Evolutionary conservation across 2,888 invertebrate genomes (phyloP).

Genomic region (Hirtodrosophila cameraria): DNA sequence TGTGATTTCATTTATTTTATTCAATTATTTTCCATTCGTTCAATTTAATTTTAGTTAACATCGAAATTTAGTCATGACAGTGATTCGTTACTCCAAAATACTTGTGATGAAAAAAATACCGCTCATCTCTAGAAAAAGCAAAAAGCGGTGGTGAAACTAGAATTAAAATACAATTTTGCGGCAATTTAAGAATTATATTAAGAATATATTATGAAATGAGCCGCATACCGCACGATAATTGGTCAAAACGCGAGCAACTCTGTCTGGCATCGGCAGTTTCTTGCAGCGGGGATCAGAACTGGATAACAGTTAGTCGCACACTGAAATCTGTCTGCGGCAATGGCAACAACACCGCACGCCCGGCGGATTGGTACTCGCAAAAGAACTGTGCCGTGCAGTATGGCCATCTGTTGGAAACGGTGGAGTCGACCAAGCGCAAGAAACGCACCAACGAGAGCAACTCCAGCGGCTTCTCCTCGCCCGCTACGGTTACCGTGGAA

Average conservation of each 20-base stretch:
- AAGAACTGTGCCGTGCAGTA: constrained; percentile 96
- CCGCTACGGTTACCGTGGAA: constrained; percentile 77
- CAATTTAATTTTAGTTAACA: too few relatives aligned
- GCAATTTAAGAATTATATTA: constrained; percentile 13
- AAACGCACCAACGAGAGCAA: constrained; percentile 64
- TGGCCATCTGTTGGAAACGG: constrained; percentile 93
- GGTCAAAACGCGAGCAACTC: constrained; percentile 93
- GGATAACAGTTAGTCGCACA: constrained; percentile 85
- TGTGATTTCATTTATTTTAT: too few relatives aligned
- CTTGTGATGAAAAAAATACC: not conserved
- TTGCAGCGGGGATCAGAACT: constrained; percentile 95
- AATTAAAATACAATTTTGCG: constrained; percentile 8
- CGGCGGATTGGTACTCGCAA: constrained; percentile 94
- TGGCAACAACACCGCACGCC: constrained; percentile 83
- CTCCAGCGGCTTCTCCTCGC: constrained; percentile 56
- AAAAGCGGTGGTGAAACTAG: constrained; percentile 4
- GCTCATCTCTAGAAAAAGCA: constrained; percentile 24
- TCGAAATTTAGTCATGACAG: too few relatives aligned
- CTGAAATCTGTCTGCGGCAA: constrained; percentile 89
- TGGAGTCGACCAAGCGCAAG: constrained; percentile 88
- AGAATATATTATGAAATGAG: constrained; percentile 85
- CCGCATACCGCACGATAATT: constrained; percentile 90
- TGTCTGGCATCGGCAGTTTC: constrained; percentile 94
- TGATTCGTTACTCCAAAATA: not conserved
- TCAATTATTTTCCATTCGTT: too few relatives aligned